Base-by-base conservation (phyloP, 2,113 vertebrate genomes). In the Asarcornis scutulata region DNA sequence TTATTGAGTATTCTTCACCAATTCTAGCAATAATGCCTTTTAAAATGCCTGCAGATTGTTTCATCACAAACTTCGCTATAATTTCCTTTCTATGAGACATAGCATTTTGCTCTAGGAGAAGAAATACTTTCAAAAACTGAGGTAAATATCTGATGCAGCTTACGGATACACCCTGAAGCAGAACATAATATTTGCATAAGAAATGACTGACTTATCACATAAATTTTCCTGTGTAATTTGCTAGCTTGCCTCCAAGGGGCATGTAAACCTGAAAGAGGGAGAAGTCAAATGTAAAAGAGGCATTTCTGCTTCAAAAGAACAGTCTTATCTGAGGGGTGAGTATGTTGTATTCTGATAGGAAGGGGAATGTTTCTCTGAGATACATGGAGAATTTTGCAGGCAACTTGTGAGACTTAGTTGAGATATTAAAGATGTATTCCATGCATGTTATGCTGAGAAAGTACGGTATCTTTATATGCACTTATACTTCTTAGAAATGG, bases 131-230 rank as follows among this genome's bases (percentile, higher is more conserved):
- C 34, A 91, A 92, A 95, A 96, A 81, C 40, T 31, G 40, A 93
- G 13, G 80, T 92, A 96, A 97, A 96, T 94, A 96, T 76, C 89
- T 94, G 63, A 80, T 94, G 66, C 80, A 90, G 78, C 53, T 96
- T 92, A 76, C 94, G 64, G 69, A 89, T 95, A 79, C n/a, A 91
- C 80, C 83, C 75, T 62, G 56, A 95, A 96, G 86, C 66, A 88
- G 83, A 95, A 91, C 50, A 69, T 75, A 92, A 44, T 71, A 96
- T 96, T 96, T 96, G 91, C 91, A 89, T 95, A 77, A 91, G 75
- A 92, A 94, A 96, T 97, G 1, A 91, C 85, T 91, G 76, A 87
- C 53, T 93, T 95, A 93, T 66, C 91, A 91, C 83, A 91, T 84
- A 93, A 56, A 72, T 93, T 88, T 91, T 92, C 62, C 63, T 58